Base-by-base conservation (phyloP, 2,888 invertebrate species). In the Drosophila testacea region DNA sequence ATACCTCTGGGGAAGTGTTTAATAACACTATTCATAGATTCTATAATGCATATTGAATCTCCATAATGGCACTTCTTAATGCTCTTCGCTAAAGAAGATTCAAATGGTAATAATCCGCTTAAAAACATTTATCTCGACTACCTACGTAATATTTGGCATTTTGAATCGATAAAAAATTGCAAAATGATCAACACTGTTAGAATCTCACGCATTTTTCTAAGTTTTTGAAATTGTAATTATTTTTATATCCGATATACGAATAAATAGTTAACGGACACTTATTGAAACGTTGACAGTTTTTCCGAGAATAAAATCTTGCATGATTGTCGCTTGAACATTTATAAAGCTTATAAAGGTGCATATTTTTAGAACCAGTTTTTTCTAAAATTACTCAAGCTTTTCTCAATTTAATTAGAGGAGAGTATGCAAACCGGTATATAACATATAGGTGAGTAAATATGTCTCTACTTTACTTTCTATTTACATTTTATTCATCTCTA, bases 11-110 rank as follows among this genome's bases (percentile, higher is more conserved):
- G 52, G 55, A 54, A 68, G 1, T n/a, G 38, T 6, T 13, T 54
- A 1, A 82, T 80, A 3, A 73, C 10, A 11, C 9, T 36, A 41
- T 82, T 81, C 41, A 76, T 71, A 4, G 55, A 64, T 0, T 47
- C 28, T 9, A 30, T 39, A 6, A 81, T 61, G 46, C 81, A 81
- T 16, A 62, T 32, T 4, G 32, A 22, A 32, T 81, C 66, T 7
- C 77, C 75, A 41, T 56, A 81, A n/a, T 16, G 65, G 4, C 80
- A 81, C 52, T 78, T 78, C n/a, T 56, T 50, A 11, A 76, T 50
- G 36, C 57, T 61, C 6, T 41, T 36, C 2, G 69, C 68, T 71
- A 47, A 1, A 38, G 16, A 1, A 38, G 16, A 56, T 13, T 16
- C 10, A 0, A 22, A 32, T n/a, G 7, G 32, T 28, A 1, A 39